Evolutionary conservation across 1,140 invertebrate genomes (phyloP).

Genomic region (Drosophila dunni): DNA sequence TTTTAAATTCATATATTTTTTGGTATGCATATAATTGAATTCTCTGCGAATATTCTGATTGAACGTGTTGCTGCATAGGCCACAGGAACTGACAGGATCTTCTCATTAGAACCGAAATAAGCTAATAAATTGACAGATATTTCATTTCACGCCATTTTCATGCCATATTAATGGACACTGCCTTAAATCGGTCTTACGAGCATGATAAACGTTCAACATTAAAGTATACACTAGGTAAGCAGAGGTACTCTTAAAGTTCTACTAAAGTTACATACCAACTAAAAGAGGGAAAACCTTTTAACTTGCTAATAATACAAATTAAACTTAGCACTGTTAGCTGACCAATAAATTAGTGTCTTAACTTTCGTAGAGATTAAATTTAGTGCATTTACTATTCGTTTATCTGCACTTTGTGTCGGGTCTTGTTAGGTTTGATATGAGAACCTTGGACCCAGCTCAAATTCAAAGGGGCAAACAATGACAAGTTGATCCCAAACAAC

Average conservation of each 20-base stretch:
- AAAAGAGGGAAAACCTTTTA: background rate
- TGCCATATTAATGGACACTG: constrained; percentile 20
- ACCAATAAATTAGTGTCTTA: background rate
- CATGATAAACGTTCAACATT: background rate
- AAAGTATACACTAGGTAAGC: background rate
- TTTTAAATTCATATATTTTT: constrained; percentile 20
- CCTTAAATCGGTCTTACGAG: background rate
- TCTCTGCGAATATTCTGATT: constrained; percentile 30
- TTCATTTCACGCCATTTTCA: constrained; percentile 23
- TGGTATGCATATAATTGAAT: constrained; percentile 56
- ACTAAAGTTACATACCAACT: background rate
- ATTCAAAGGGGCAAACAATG: constrained; percentile 45
- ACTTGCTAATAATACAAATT: background rate
- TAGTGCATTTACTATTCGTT: constrained; percentile 22
- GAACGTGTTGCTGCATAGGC: constrained; percentile 4
- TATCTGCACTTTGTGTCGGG: background rate
- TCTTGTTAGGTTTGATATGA: constrained; percentile 16
- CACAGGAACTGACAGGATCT: constrained; percentile 15
- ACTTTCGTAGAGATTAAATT: background rate
- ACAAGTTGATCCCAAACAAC: constrained; percentile 65
- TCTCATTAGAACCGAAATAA: constrained; percentile 21
- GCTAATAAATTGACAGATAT: constrained; percentile 37
- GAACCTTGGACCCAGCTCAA: constrained; percentile 53
- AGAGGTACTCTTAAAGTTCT: background rate
- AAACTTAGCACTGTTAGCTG: background rate